Percentiles rank a stretch among this genome's conserved stretches.
phyloP scores from a whole-genome alignment of 2,888 invertebrate species.

The Aphodius sticticus region DNA sequence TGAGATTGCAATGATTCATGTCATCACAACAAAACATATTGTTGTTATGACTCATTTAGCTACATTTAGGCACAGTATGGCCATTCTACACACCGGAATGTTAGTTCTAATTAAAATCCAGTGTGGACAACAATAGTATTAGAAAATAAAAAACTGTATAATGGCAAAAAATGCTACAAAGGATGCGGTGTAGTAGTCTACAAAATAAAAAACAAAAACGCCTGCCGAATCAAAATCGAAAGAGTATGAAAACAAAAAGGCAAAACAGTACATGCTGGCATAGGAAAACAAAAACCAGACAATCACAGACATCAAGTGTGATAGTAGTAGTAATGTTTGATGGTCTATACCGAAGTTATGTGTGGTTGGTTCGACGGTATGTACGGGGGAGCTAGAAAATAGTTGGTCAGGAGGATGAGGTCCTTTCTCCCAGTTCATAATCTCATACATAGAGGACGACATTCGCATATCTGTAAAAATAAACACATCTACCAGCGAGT shows the following conservation, averaged over 20 bases:
- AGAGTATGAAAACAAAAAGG: background rate
- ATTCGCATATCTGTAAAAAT: slow-evolving; percentile 69
- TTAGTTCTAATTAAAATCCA: too few relatives aligned
- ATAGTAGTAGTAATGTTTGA: background rate
- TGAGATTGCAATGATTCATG: too few relatives aligned
- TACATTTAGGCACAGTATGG: too few relatives aligned
- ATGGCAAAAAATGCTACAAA: too few relatives aligned
- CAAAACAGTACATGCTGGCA: background rate
- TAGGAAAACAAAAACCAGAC: slow-evolving; percentile 18
- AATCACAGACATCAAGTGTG: slow-evolving; percentile 31
- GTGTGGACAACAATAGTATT: too few relatives aligned
- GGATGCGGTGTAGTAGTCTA: background rate
- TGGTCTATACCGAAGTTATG: slow-evolving; percentile 37
- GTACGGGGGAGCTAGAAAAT: slow-evolving; percentile 34
- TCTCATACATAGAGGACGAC: slow-evolving; percentile 78
- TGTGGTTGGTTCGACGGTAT: slow-evolving; percentile 30
- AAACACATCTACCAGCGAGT: slow-evolving; percentile 43
- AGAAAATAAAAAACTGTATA: too few relatives aligned
- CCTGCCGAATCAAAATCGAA: background rate
- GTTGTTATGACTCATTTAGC: too few relatives aligned
- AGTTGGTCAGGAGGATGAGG: slow-evolving; percentile 32
- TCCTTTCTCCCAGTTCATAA: slow-evolving; percentile 69
- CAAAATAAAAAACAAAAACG: slow-evolving; percentile 13
- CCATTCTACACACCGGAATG: too few relatives aligned
- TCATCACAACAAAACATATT: too few relatives aligned